Evolutionary conservation across 2,113 vertebrate species (phyloP).

Genomic region (Sinosuthora webbiana): DNA sequence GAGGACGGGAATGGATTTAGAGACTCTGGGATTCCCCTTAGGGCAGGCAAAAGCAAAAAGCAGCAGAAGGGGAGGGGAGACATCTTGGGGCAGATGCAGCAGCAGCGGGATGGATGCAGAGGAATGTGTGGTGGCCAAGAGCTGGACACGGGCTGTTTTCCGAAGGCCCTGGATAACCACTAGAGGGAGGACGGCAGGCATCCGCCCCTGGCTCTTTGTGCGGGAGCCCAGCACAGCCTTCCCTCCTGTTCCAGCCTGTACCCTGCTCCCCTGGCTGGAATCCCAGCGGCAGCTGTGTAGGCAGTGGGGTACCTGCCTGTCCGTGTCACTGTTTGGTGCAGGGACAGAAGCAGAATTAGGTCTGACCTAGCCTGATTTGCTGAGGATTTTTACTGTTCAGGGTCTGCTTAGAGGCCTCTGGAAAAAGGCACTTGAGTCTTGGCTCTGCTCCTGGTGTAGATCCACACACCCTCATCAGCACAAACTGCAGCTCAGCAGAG

Average conservation of each 20-base stretch:
- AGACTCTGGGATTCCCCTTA: neutral
- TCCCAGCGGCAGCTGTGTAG: neutral
- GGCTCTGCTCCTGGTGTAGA: neutral
- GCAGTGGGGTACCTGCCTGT: neutral
- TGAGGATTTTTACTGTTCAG: neutral
- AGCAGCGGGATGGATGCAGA: neutral
- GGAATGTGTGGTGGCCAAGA: neutral
- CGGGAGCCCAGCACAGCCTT: neutral
- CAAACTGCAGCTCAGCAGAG: neutral
- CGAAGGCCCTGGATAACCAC: neutral
- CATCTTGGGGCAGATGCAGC: neutral
- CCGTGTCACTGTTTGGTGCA: neutral
- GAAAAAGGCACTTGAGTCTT: neutral
- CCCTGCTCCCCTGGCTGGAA: neutral
- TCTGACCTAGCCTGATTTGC: neutral
- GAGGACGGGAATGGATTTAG: neutral
- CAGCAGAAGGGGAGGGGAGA: neutral
- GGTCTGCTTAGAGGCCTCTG: neutral
- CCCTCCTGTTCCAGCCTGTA: rapidly evolving
- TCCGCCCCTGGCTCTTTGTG: neutral
- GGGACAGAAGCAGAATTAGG: neutral
- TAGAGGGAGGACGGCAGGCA: neutral
- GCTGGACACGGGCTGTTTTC: neutral
- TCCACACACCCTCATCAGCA: neutral
- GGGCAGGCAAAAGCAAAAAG: neutral